These are phyloP conservation scores for Babyrousa celebensis DNA, from an alignment of 2,797 vertebrate genomes.

Conservation along the genomic window DNA sequence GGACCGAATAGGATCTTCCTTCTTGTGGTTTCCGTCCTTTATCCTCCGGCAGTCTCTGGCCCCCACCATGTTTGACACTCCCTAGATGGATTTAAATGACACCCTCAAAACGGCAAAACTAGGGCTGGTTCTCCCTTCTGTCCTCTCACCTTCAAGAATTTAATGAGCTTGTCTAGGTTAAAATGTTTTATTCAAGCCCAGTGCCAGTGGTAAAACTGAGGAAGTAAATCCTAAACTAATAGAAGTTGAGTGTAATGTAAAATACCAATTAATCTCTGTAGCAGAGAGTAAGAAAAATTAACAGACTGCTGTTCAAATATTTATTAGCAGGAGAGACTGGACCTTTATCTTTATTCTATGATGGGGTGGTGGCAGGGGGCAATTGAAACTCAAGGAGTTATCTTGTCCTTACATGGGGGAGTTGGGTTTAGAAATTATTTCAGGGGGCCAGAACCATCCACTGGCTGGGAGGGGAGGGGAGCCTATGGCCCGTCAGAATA, in stretches of 20 bases:
- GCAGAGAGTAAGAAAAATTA: slow-evolving; percentile 89
- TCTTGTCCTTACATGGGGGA: background rate
- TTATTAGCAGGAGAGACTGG: slow-evolving; percentile 85
- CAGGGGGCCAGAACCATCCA: background rate
- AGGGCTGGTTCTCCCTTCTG: slow-evolving; percentile 80
- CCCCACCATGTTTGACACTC: background rate
- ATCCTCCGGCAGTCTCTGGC: background rate
- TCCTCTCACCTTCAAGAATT: slow-evolving; percentile 88
- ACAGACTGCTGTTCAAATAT: slow-evolving; percentile 89
- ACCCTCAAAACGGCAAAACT: slow-evolving; percentile 70
- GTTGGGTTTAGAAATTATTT: background rate
- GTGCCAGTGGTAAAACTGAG: slow-evolving; percentile 85
- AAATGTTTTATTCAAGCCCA: slow-evolving; percentile 91
- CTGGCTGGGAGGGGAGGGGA: background rate
- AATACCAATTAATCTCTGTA: slow-evolving; percentile 89
- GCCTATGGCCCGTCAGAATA: background rate
- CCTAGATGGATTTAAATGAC: slow-evolving; percentile 64
- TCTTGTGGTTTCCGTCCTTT: background rate
- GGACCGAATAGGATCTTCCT: background rate
- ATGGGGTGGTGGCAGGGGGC: background rate
- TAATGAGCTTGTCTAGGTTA: slow-evolving; percentile 87
- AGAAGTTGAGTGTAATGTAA: slow-evolving; percentile 88
- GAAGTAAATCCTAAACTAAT: slow-evolving; percentile 91
- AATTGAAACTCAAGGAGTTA: slow-evolving; percentile 46
- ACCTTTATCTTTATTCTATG: slow-evolving; percentile 66